Base-by-base conservation (phyloP, 2,888 invertebrate species). In the Cheilosia grossa region DNA sequence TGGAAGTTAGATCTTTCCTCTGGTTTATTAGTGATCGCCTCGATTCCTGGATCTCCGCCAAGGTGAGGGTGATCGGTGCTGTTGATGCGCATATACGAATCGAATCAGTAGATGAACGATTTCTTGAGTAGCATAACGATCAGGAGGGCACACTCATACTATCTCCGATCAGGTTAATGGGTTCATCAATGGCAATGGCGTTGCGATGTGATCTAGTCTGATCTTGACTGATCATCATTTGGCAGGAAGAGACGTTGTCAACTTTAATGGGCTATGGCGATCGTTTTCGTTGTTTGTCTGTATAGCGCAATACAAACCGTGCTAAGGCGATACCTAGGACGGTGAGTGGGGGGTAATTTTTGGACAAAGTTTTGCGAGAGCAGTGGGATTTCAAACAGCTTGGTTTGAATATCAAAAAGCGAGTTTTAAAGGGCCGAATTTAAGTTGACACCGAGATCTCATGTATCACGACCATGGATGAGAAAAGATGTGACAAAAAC, bases 161-260 rank as follows among this genome's bases (percentile, higher is more conserved):
- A 74, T 74, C 66, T 67, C 42, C 33, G 53, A 74, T 80, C 73
- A 30, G 59, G 73, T 74, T 80, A 80, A 80, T 80, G 73, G 73
- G 73, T 80, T 80, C 73, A 80, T 80, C 66, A 73, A 67, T 74
- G 44, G 53, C 51, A 61, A 47, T 15, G 42, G 33, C 59, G 51
- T 53, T 79, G 51, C 24, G 56, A 33, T 58, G 21, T 33, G 72
- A 51, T 59, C 51, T 64, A 19, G 49, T 53, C 51, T 53, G 66
- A 73, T 66, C 58, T 72, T 79, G 72, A 79, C 72, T 72, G 79
- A 79, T 79, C 51, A 10, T 49, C n/a, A 33, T 30, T 30, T 64
- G 63, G 42, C 44, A 56, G 69, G 19, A 59, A 6, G 61, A 63
- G 63, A 13, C 13, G 53, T 30, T 54, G 51, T 73, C 53, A 63